phyloP scores from a whole-genome alignment of 2,797 vertebrate species.

The Xiphorhynchus erythropygius region DNA sequence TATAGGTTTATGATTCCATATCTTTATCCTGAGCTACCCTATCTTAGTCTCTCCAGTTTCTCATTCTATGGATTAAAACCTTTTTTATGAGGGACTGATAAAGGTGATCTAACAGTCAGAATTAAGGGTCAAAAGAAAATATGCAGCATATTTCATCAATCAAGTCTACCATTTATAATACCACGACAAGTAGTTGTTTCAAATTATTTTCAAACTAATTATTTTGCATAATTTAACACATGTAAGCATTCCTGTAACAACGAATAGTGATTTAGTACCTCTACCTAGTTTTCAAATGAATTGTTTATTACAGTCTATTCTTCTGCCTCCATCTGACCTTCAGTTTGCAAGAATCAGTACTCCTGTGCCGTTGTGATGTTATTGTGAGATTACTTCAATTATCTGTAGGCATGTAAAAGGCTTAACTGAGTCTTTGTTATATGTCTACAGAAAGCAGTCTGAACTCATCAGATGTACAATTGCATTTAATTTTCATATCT shows the following conservation, averaged over 20 bases:
- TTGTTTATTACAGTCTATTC: not conserved
- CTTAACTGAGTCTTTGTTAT: not conserved
- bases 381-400: not conserved
- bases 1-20: not conserved
- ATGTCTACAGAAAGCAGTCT: not conserved
- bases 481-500: not conserved
- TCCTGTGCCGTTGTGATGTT: not conserved
- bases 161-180: not conserved
- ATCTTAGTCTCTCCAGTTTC: not conserved
- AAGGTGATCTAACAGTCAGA: not conserved
- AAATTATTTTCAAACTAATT: not conserved
- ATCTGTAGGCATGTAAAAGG: not conserved
- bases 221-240: not conserved
- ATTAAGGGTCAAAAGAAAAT: conserved; percentile 26
- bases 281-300: not conserved
- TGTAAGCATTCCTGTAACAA: not conserved
- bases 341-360: not conserved
- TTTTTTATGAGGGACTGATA: conserved; percentile 16
- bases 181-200: not conserved
- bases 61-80: conserved; percentile 12
- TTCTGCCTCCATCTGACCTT: not conserved
- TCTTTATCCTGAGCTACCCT: not conserved
- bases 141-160: not conserved
- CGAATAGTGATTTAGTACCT: not conserved
- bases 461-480: not conserved